Conservation (phyloP, 1,140 invertebrate species). For the Nasonia vitripennis region DNA sequence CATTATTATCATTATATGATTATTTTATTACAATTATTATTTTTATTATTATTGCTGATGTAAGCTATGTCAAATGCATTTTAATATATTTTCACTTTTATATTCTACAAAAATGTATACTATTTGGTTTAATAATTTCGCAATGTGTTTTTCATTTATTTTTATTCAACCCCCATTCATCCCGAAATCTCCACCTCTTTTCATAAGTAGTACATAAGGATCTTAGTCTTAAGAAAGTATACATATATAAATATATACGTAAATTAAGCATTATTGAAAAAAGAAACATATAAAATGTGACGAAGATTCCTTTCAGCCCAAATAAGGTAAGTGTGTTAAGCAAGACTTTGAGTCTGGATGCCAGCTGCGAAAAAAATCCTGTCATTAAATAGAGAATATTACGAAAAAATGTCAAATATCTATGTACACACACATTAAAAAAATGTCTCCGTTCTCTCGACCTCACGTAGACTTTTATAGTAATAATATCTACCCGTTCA, state of each 20-base stretch:
- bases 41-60: conserved; percentile 67
- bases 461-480: conserved; percentile 49
- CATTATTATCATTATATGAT: conserved; percentile 68
- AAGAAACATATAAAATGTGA: conserved; percentile 1
- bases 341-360: conserved; percentile 28
- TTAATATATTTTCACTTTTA: conserved; percentile 76
- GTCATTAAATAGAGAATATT: conserved; percentile 20
- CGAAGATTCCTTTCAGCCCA: conserved; percentile 61
- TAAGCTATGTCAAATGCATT: conserved; percentile 74
- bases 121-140: conserved; percentile 75
- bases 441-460: conserved; percentile 52
- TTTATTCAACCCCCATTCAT: conserved; percentile 63
- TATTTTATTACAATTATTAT: conserved; percentile 68
- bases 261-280: background rate
- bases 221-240: conserved; percentile 11
- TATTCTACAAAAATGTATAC: conserved; percentile 74
- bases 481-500: conserved; percentile 14
- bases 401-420: background rate
- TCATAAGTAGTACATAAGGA: conserved; percentile 18
- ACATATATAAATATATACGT: background rate
- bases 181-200: conserved; percentile 12
- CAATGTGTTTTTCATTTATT: conserved; percentile 69
- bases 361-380: conserved; percentile 26
- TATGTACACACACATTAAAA: background rate
- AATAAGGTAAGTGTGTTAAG: conserved; percentile 65